phyloP scores from a whole-genome alignment of 1,140 invertebrate genomes.

The Drosophila lacertosa region DNA sequence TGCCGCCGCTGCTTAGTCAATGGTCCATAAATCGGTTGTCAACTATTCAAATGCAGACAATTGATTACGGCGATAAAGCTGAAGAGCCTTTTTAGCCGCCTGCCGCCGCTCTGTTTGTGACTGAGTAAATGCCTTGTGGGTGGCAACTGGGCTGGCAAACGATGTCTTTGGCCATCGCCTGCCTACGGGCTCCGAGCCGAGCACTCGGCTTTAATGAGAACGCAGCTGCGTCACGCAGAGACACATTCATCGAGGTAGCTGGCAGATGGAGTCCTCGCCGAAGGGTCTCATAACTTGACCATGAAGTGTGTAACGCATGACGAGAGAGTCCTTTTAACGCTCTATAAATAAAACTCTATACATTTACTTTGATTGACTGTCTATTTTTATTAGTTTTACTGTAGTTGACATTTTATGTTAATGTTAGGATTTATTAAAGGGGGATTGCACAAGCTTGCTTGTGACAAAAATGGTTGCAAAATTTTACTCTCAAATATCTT shows the following conservation, averaged over 20 bases:
- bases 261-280: conserved; percentile 13
- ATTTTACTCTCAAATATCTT: too few relatives aligned
- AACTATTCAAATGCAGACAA: conserved; percentile 83
- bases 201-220: conserved; percentile 65
- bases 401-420: too few relatives aligned
- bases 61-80: conserved; percentile 82
- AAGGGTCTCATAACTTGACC: neutral
- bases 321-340: neutral
- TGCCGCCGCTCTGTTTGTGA: conserved; percentile 13
- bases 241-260: conserved; percentile 26
- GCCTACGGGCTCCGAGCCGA: neutral
- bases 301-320: neutral
- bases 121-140: conserved; percentile 5
- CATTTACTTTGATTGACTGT: neutral
- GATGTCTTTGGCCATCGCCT: neutral
- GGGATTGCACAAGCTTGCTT: too few relatives aligned
- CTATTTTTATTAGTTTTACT: too few relatives aligned
- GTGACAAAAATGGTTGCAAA: too few relatives aligned
- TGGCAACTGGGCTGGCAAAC: neutral
- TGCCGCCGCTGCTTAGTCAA: conserved; percentile 68
- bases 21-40: conserved; percentile 82
- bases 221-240: conserved; percentile 64
- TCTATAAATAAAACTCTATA: neutral
- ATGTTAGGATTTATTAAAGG: too few relatives aligned
- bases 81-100: conserved; percentile 70